Evolutionary conservation across 2,888 invertebrate species (phyloP).

Genomic region (Pantelozetes paolii): DNA sequence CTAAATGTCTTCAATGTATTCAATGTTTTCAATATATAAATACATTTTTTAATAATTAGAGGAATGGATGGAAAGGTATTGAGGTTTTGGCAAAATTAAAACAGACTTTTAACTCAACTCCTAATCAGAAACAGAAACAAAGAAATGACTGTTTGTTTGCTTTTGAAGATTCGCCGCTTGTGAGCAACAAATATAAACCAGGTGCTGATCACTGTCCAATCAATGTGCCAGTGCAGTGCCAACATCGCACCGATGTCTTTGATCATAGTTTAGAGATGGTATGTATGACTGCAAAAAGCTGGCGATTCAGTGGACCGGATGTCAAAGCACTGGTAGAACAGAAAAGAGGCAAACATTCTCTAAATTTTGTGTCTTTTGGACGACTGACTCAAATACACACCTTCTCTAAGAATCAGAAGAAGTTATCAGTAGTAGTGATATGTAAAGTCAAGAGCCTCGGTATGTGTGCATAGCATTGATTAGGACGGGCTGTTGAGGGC

Average conservation of each 20-base stretch:
- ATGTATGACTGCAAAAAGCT: not conserved
- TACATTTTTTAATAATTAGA: not conserved
- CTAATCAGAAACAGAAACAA: too few species aligned
- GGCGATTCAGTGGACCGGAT: not conserved
- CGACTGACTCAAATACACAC: not conserved
- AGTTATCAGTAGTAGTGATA: constrained; percentile 19
- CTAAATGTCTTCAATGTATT: too few species aligned
- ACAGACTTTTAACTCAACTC: too few species aligned
- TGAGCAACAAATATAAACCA: constrained; percentile 11
- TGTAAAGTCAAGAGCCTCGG: not conserved
- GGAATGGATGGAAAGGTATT: not conserved
- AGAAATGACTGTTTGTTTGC: not conserved
- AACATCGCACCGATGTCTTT: not conserved
- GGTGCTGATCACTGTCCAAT: too few species aligned
- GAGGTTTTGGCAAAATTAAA: too few species aligned
- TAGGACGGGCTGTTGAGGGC: not conserved
- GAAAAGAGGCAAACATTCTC: not conserved
- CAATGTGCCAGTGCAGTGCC: not conserved
- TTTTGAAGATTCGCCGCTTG: not conserved
- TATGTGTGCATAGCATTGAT: not conserved
- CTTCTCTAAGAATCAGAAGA: constrained; percentile 10
- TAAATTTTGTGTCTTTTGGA: not conserved
- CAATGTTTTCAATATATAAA: constrained; percentile 6
- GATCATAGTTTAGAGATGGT: not conserved
- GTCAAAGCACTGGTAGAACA: not conserved